Base-by-base conservation (phyloP, 1,140 invertebrate genomes). In the Atta texana region DNA sequence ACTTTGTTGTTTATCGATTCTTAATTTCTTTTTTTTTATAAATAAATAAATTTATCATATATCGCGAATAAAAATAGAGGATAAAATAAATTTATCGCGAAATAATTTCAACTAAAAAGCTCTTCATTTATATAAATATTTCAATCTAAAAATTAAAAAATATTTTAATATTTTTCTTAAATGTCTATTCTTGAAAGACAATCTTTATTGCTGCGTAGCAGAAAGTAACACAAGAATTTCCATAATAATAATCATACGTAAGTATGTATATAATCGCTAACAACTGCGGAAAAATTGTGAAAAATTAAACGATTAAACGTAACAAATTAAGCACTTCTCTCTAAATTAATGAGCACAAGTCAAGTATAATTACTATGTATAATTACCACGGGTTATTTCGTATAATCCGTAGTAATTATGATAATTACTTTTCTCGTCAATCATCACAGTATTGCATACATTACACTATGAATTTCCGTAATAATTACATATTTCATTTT, bases 391-490 rank as follows among this genome's bases (percentile, higher is more conserved):
- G 55, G 24, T 18, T 59, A 7, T 34, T 74, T 74, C 80, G 55
- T 31, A 49, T 72, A 82, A 82, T 72, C 61, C 55, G 7, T 74
- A n/a, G 18, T 74, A 74, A 84, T 51, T 63, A 74, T 49, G 39
- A 61, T 84, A 84, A 74, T 84, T 24, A 84, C 28, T 12, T 34
- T 51, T 72, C 68, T 59, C 55, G 69, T 44, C 39, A 31, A 74
- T 74, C 39, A 39, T 49, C 57, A 44, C 28, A 24, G 49, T 39
- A 34, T 72, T 49, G 39, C 57, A 61, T 49, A 61, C 49, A 31
- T 84, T 61, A 24, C 12, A 51, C 7, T 57, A 74, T 49, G 14
- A 63, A 75, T 75, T 75, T 75, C 18, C 24, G n/a, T 59, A 24
- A 75, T 55, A 39, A 53, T n/a, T 74, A 16, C 24, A 49, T 8